Conservation (phyloP, 2,113 vertebrate species). For the Trogon surrucura region DNA sequence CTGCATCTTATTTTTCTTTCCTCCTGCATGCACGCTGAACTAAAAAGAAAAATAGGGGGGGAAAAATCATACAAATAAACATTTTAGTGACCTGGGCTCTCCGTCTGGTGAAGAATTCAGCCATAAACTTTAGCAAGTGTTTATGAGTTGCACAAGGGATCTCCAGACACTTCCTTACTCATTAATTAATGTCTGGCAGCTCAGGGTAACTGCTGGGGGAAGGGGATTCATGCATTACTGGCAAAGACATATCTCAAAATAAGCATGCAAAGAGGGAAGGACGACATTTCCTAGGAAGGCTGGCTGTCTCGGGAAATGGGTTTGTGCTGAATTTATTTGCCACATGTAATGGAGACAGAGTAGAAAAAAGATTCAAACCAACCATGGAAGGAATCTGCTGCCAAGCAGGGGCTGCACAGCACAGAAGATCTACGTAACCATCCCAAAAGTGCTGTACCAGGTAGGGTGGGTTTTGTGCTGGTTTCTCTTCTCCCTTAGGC, state of each 20-base stretch:
- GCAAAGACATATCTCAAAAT: neutral
- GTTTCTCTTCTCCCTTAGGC: neutral
- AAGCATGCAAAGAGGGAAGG: neutral
- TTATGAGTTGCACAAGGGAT: neutral
- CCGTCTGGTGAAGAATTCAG: neutral
- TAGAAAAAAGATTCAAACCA: neutral
- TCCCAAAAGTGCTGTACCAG: neutral
- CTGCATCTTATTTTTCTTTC: neutral
- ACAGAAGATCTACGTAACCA: too few species aligned
- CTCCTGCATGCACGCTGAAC: neutral
- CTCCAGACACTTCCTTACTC: neutral
- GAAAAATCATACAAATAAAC: rapidly evolving
- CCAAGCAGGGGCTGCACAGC: too few species aligned
- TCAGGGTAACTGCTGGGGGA: neutral
- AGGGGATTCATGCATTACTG: neutral
- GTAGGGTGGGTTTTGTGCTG: neutral
- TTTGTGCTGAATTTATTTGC: neutral
- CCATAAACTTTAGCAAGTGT: neutral
- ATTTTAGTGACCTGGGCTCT: neutral
- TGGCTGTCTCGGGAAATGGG: neutral
- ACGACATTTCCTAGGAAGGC: neutral
- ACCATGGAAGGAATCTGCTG: neutral
- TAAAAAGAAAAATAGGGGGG: neutral
- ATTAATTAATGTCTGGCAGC: neutral
- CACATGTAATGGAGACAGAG: neutral